phyloP scores from a whole-genome alignment of 2,797 vertebrate genomes.

The Chaetophractus vellerosus region DNA sequence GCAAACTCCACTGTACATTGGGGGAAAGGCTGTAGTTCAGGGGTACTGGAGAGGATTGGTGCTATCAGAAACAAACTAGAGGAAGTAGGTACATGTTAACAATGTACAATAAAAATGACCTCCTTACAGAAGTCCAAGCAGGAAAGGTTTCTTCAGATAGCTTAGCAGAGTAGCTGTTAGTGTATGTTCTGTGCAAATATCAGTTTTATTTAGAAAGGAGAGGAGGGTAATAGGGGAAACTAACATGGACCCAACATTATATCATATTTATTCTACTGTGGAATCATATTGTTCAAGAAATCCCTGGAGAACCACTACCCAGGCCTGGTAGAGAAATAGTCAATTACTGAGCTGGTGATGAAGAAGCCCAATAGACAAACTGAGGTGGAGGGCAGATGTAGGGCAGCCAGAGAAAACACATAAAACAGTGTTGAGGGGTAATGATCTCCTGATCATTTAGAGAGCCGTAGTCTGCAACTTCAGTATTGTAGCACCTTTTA shows the following conservation, averaged over 20 bases:
- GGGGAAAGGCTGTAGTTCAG: not conserved
- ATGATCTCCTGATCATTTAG: not conserved
- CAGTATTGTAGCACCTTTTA: not conserved
- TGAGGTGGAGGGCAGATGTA: not conserved
- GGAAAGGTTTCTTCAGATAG: not conserved
- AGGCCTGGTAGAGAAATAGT: constrained; percentile 1
- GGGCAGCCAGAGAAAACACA: constrained; percentile 27
- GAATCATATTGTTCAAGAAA: constrained; percentile 2
- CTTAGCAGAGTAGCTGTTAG: not conserved
- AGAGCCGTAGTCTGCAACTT: not conserved
- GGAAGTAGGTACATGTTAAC: not conserved
- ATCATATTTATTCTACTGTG: not conserved
- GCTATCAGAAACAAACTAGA: not conserved
- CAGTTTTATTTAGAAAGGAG: constrained; percentile 51
- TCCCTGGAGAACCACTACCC: constrained; percentile 39
- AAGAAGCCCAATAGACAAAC: constrained; percentile 50
- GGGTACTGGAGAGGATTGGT: not conserved
- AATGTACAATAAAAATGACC: not conserved
- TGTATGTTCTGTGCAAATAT: not conserved
- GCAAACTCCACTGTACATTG: fast-evolving
- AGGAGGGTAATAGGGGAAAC: not conserved
- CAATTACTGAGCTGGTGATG: not conserved
- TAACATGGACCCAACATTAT: not conserved
- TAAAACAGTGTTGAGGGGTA: not conserved
- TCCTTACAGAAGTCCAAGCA: not conserved